phyloP scores from a whole-genome alignment of 2,797 vertebrate species.

The Scolopax bukidnonensis region DNA sequence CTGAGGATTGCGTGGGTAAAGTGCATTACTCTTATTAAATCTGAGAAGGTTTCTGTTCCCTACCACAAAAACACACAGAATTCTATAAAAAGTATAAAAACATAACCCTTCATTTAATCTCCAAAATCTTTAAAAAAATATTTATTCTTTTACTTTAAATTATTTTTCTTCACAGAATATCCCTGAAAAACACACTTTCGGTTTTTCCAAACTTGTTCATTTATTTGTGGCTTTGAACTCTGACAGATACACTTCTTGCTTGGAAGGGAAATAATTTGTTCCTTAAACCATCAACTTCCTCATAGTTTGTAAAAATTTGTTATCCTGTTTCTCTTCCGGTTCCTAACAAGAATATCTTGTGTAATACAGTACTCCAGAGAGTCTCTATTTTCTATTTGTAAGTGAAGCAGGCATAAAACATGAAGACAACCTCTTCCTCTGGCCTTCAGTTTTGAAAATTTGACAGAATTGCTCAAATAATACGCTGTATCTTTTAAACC shows the following conservation, averaged over 20 bases:
- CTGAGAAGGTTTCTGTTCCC: not conserved
- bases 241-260: not conserved
- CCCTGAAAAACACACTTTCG: not conserved
- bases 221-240: not conserved
- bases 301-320: not conserved
- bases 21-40: not conserved
- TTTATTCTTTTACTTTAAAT: not conserved
- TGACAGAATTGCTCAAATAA: not conserved
- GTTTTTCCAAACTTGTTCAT: not conserved
- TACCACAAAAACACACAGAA: not conserved
- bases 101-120: not conserved
- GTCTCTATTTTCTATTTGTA: not conserved
- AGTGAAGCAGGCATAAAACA: not conserved
- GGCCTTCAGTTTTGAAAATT: not conserved
- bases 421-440: not conserved
- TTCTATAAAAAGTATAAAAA: not conserved
- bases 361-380: not conserved
- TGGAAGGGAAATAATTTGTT: not conserved
- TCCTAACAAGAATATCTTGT: not conserved
- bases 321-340: not conserved
- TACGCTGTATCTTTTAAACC: not conserved
- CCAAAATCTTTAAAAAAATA: not conserved
- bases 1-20: not conserved
- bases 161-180: not conserved
- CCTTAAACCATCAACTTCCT: not conserved